Base-by-base conservation (phyloP, 2,797 vertebrate species). In the Morus bassanus region DNA sequence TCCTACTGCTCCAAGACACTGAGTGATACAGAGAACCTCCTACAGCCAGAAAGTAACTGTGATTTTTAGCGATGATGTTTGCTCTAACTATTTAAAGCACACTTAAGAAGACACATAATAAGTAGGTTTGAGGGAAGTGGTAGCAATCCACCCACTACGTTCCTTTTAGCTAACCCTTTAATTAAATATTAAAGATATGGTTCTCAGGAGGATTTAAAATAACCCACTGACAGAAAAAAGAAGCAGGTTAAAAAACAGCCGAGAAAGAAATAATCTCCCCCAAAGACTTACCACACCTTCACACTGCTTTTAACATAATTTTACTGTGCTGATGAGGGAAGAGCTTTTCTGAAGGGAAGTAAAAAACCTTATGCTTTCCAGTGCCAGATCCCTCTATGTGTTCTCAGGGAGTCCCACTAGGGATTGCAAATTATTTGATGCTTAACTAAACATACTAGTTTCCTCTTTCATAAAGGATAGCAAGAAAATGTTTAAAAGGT, bases 81-180 rank as follows among this genome's bases (percentile, higher is more conserved):
- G 95, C 87, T 91, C 9, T 86, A 73, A 89, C 93, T 96, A 97
- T 97, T 95, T 95, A 94, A 96, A 96, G 93, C 70, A 46, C 89
- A 61, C 87, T 96, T 92, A 91, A 93, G 87, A 94, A 95, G 94
- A 95, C 79, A 95, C 46, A 94, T 96, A 96, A 97, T 95, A 97
- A 97, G 95, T 94, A 97, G 92, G 95, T 92, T 93, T 95, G 96
- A 96, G 87, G 95, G 79, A 97, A 96, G 93, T 54, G 94, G 92
- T 95, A 91, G 92, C 92, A 94, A 96, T 95, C 96, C 95, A 96
- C 94, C 97, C 93, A 95, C 97, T 69, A 91, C 0, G 22, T 70
- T 96, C 88, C 93, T 96, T 97, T 92, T 73, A 93, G 89, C 95
- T 89, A 97, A 93, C 92, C 92, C 92, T 94, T 96, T 96, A 95